These are phyloP conservation scores for Smittia sp. DNA, from an alignment of 2,888 invertebrate genomes.

Conservation along the genomic window DNA sequence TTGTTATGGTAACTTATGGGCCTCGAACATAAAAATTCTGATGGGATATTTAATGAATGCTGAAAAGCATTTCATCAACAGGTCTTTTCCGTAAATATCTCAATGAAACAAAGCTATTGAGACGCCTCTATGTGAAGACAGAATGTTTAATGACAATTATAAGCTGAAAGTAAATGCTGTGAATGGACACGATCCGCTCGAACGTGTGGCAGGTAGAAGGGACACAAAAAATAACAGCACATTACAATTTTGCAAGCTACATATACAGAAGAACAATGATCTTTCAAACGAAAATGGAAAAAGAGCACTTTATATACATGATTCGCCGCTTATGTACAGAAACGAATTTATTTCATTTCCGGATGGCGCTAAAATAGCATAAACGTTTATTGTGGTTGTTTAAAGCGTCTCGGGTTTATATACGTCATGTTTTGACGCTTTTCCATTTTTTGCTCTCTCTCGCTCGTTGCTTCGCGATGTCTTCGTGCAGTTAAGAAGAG, in stretches of 20 bases:
- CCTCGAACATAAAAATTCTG: not conserved
- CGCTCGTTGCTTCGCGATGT: not conserved
- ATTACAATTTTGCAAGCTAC: constrained; percentile 25
- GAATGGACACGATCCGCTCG: too few relatives aligned
- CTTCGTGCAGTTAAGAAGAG: not conserved
- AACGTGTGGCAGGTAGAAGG: constrained; percentile 35
- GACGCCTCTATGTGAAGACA: not conserved
- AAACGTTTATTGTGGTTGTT: constrained; percentile 40
- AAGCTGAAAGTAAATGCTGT: not conserved
- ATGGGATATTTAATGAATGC: constrained; percentile 35
- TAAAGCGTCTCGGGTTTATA: constrained; percentile 38
- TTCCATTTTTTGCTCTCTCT: not conserved
- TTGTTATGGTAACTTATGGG: constrained; percentile 38
- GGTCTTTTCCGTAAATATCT: constrained; percentile 23
- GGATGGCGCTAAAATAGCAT: constrained; percentile 41
- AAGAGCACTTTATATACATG: constrained; percentile 23
- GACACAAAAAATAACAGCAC: not conserved
- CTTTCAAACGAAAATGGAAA: constrained; percentile 34
- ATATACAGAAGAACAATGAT: constrained; percentile 40
- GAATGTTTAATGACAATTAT: constrained; percentile 33
- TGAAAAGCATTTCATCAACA: constrained; percentile 37
- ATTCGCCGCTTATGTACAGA: constrained; percentile 33
- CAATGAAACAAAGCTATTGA: not conserved
- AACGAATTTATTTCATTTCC: constrained; percentile 41
- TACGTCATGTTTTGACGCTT: constrained; percentile 16